Evolutionary conservation across 1,140 invertebrate species (phyloP).

Genomic region (Dysdera silvatica): DNA sequence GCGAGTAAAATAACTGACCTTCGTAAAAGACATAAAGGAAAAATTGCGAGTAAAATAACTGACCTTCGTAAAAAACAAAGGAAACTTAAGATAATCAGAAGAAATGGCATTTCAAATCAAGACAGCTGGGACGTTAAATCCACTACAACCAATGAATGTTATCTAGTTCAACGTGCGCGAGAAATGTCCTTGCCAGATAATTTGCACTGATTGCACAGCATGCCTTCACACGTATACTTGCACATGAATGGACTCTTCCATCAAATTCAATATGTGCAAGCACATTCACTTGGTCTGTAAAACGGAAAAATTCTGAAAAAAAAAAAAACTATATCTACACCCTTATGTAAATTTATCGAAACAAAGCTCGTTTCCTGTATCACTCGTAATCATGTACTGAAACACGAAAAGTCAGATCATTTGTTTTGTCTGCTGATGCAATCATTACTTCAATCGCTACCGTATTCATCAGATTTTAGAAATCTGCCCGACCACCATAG

Average conservation of each 20-base stretch:
- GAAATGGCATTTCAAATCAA: background rate
- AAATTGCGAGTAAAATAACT: conserved; percentile 58
- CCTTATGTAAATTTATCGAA: too few species aligned
- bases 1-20: conserved; percentile 70
- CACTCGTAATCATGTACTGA: too few species aligned
- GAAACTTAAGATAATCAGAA: background rate
- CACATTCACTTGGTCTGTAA: background rate
- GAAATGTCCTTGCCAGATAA: background rate
- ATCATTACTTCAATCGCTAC: too few species aligned
- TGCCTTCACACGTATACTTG: background rate
- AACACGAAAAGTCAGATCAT: too few species aligned
- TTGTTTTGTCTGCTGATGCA: too few species aligned
- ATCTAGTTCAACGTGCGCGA: background rate
- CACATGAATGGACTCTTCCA: background rate
- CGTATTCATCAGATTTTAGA: too few species aligned
- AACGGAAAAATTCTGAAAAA: too few species aligned
- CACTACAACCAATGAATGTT: background rate
- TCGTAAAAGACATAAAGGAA: conserved; percentile 38
- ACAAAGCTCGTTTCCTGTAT: too few species aligned
- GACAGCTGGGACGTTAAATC: background rate
- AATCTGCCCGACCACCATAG: too few species aligned
- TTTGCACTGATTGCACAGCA: background rate
- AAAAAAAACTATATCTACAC: too few species aligned
- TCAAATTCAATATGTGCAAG: conserved; percentile 2
- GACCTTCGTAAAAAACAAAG: conserved; percentile 54